Evolutionary conservation across 2,797 vertebrate species (phyloP), one percentile per base, ranked within the genome.

Genomic region (Cynodonichthys magdalenae): DNA sequence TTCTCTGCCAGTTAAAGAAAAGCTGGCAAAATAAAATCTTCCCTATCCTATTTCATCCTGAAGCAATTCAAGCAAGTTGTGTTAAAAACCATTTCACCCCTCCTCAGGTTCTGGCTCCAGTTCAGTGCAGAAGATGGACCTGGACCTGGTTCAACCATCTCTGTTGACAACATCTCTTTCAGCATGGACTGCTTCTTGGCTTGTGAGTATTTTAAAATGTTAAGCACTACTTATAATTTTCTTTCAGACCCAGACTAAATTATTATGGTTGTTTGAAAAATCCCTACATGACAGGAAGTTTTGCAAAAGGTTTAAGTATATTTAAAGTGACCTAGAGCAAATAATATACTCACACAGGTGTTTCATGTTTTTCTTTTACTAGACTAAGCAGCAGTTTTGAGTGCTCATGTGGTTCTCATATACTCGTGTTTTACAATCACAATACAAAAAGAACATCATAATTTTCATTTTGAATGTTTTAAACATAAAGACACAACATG

Each of bases 121-220:
- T 96, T 99, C 85, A 92, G 91, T 0, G 83, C 91, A 0, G 95
- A 95, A 51, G 95, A 95, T 88, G 93, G 92, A 64, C 93, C 89
- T 86, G 95, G 94, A 77, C 89, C 94, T 9, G 89, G 93, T 80
- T 94, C 95, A 72, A 77, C 93, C 28, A 88, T 97, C 86, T 95
- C 94, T 66, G 92, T 99, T 66, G 96, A 97, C 92, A 98, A 99
- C 75, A 81, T 99, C 77, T 97, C 97, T 64, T 92, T 99, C 86
- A 99, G 95, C 69, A 93, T 98, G 92, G 95, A 97, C 88, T 99
- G 97, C 86, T 99, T 98, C 77, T 90, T 99, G 89, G 95, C 97
- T 90, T 97, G 97, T 99, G 89, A 98, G 97, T 95, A 74, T 53
- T 20, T 14, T 15, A 28, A 64, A 69, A 47, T 34, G 5, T 63